Percentiles rank a stretch among this genome's conserved stretches.
These are phyloP conservation scores for Drosophila quadrilineata DNA, from an alignment of 1,140 invertebrate genomes.

Conservation along the genomic window DNA sequence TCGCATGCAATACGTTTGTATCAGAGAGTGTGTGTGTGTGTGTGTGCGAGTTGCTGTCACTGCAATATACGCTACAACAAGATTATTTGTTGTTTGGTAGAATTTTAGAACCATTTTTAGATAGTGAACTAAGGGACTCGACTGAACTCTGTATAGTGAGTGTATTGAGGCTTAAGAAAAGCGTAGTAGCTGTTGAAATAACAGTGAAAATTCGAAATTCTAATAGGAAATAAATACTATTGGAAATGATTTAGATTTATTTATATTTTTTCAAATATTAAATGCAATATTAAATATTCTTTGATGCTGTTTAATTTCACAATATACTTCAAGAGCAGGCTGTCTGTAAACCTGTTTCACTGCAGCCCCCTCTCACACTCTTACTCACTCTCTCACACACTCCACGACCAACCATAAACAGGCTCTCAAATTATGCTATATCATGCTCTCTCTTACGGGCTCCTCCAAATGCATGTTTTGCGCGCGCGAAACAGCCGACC, in stretches of 20 bases:
- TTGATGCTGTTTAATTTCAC: constrained; percentile 47
- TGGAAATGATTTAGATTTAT: too few relatives aligned
- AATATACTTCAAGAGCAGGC: constrained; percentile 38
- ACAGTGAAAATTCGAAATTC: too few relatives aligned
- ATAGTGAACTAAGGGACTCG: too few relatives aligned
- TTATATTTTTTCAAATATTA: too few relatives aligned
- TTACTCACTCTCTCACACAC: constrained; percentile 3
- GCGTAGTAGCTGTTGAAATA: too few relatives aligned
- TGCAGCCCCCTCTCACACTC: background rate
- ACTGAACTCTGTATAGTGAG: too few relatives aligned
- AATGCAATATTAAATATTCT: too few relatives aligned
- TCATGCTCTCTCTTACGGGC: constrained; percentile 12
- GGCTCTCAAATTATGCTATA: constrained; percentile 42
- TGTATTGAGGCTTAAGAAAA: too few relatives aligned
- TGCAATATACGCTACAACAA: background rate
- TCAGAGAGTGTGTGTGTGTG: too few relatives aligned
- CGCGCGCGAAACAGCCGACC: constrained; percentile 31
- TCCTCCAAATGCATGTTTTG: constrained; percentile 14
- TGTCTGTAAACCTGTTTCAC: constrained; percentile 45
- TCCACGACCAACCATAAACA: constrained; percentile 21
- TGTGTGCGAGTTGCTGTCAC: background rate
- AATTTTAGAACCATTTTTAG: too few relatives aligned
- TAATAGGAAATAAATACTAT: too few relatives aligned
- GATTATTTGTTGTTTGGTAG: too few relatives aligned
- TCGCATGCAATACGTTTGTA: background rate